Base-by-base conservation (phyloP, 2,113 vertebrate species). In the Todiramphus saurophagus region DNA sequence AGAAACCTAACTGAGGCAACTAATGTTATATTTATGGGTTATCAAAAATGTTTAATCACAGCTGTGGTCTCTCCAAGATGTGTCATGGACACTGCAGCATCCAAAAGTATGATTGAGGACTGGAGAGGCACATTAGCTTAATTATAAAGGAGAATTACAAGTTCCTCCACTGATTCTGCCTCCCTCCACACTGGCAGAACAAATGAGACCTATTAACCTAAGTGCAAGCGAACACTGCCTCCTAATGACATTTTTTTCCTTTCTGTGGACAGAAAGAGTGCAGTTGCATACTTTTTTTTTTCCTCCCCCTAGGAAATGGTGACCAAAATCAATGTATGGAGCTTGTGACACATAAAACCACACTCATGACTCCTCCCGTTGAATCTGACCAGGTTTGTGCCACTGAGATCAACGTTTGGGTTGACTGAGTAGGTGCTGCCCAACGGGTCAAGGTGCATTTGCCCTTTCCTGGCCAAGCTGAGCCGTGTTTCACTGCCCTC, bases 41-140 rank as follows among this genome's bases (percentile, higher is more conserved):
- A 97, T 96, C 95, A 96, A 92, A 94, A 97, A 93, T 56, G 46
- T 94, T 97, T 95, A 94, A 96, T 96, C 92, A 68, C 73, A 87
- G 73, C 64, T 66, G 76, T 0, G 1, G 51, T 89, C 85, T 78
- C 85, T 94, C 81, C 2, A 30, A 88, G 91, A 95, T 76, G 62
- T 90, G 67, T 85, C 79, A 81, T 46, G 89, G 89, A 66, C 59
- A 50, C n/a, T 85, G 16, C 37, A 89, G 67, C 82, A 78, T 87
- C 85, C 94, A 93, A 82, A 95, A 93, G 37, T 63, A 91, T 84
- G 90, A 93, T 83, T 85, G 81, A 95, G 59, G 68, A 53, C 60
- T 1, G 0, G 73, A 7, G 3, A n/a, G 3, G 31, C 87, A 83
- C 77, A 84, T 95, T 94, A 82, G 87, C 87, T 94, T 95, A 92